Evolutionary conservation across 2,113 vertebrate genomes (phyloP).

Genomic region (Channa argus): DNA sequence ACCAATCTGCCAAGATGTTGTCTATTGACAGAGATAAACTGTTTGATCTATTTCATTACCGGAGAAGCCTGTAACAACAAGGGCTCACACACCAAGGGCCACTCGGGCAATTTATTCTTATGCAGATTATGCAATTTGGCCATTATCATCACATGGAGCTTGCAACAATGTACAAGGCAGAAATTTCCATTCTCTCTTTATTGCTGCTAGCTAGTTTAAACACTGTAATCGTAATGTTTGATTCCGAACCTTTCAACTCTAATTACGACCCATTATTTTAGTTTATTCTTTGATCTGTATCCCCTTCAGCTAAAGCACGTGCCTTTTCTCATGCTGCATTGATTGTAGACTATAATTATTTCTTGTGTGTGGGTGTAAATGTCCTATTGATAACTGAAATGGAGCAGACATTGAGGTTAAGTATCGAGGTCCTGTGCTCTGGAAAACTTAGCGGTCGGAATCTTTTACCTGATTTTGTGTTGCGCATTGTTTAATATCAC

Average conservation of each 20-base stretch:
- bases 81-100: conserved; percentile 3
- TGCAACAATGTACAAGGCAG: conserved; percentile 53
- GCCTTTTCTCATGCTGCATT: conserved; percentile 58
- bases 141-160: conserved; percentile 59
- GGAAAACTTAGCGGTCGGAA: conserved; percentile 36
- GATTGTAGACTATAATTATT: conserved; percentile 77
- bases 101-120: conserved; percentile 23
- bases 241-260: conserved; percentile 79
- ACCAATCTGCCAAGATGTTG: neutral
- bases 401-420: conserved; percentile 58
- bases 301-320: conserved; percentile 66
- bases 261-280: conserved; percentile 78
- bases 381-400: conserved; percentile 69
- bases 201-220: conserved; percentile 73
- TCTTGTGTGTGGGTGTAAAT: conserved; percentile 38
- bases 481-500: conserved; percentile 1
- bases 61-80: conserved; percentile 27
- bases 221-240: conserved; percentile 76
- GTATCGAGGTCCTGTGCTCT: conserved; percentile 48
- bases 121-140: conserved; percentile 45
- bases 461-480: conserved; percentile 29
- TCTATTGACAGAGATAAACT: conserved; percentile 20
- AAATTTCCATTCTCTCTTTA: conserved; percentile 42
- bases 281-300: conserved; percentile 75
- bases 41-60: conserved; percentile 26